A percentile compares a stretch with the other conserved stretches of the same genome.
These are phyloP conservation scores for Sapayoa aenigma DNA, from an alignment of 2,113 vertebrate genomes.

Conservation along the genomic window DNA sequence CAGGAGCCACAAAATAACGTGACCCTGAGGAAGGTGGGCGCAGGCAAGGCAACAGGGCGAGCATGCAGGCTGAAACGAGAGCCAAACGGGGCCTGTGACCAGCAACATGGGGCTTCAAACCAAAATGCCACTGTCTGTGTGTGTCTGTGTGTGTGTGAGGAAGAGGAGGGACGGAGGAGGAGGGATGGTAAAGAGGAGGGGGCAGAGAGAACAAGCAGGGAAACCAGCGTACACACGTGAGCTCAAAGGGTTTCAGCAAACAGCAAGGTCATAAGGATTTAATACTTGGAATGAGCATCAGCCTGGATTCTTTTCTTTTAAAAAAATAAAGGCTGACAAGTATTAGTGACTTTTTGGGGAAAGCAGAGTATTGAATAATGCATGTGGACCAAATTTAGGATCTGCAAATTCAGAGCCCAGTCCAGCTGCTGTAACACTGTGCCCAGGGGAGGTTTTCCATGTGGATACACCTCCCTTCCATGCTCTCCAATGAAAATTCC, in stretches of 20 bases:
- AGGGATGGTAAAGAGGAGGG: neutral
- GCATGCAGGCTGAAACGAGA: constrained; percentile 54
- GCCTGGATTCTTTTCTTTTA: neutral
- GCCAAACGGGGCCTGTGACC: constrained; percentile 3
- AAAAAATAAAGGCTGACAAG: constrained; percentile 4
- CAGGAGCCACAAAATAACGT: neutral
- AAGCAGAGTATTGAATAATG: neutral
- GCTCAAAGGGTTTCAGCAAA: neutral
- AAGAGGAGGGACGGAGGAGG: neutral
- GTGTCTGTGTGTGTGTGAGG: neutral
- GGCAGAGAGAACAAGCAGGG: neutral
- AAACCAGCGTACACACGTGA: constrained; percentile 1
- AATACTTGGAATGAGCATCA: neutral
- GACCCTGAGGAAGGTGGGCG: constrained; percentile 22
- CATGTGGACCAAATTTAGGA: neutral
- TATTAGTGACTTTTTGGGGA: neutral
- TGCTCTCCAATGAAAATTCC: neutral
- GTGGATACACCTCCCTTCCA: neutral
- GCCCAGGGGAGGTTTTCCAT: neutral
- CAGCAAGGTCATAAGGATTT: neutral
- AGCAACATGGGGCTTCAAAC: constrained; percentile 6
- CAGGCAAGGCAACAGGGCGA: constrained; percentile 62
- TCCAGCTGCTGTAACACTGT: neutral
- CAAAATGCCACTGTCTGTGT: neutral
- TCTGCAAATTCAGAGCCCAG: neutral